Evolutionary conservation across 2,888 invertebrate genomes (phyloP).

Genomic region (Xanthia togata): DNA sequence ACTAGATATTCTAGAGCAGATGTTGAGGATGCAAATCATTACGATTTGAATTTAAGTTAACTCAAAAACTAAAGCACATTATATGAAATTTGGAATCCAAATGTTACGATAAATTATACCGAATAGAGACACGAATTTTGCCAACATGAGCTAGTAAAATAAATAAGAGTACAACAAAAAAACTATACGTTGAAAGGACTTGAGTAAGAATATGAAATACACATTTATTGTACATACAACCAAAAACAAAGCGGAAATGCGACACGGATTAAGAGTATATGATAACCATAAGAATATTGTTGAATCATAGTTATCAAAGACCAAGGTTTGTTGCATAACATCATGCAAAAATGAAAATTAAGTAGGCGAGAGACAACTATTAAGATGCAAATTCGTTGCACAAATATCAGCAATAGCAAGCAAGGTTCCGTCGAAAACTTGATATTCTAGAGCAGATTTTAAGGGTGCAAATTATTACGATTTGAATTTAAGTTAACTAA

Average conservation of each 20-base stretch:
- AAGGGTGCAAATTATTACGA: not conserved
- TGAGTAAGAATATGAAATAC: not conserved
- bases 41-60: not conserved
- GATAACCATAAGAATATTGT: not conserved
- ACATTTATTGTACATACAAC: not conserved
- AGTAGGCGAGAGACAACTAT: too few relatives aligned
- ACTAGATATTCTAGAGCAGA: not conserved
- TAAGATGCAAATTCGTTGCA: not conserved
- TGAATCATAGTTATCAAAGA: not conserved
- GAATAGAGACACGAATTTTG: too few relatives aligned
- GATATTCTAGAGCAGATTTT: not conserved
- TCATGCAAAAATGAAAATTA: too few relatives aligned
- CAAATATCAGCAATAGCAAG: conserved; percentile 48
- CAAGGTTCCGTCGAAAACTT: conserved; percentile 20
- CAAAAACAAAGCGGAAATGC: not conserved
- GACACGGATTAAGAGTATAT: not conserved
- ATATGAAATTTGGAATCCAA: not conserved
- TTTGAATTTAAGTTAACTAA: not conserved
- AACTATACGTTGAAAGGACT: too few relatives aligned
- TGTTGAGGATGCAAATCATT: not conserved
- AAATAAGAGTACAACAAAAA: not conserved
- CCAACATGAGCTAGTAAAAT: not conserved
- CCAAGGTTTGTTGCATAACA: too few relatives aligned
- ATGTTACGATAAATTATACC: not conserved
- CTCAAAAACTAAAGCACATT: not conserved